Evolutionary conservation across 2,888 invertebrate species (phyloP).

Genomic region (Hypomecis atomaria): DNA sequence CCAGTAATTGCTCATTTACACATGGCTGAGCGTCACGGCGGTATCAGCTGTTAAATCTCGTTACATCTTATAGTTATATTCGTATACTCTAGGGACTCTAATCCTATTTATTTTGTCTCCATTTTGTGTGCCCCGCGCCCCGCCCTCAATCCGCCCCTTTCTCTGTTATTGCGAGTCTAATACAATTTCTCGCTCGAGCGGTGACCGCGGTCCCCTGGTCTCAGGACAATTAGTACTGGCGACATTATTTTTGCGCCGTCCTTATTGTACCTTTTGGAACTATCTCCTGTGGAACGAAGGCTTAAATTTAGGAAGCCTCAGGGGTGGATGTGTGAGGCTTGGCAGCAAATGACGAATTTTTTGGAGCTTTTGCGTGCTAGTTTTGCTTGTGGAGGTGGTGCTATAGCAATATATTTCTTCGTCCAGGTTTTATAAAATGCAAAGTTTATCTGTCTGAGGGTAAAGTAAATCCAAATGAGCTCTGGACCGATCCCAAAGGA

Average conservation of each 20-base stretch:
- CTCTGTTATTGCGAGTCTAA: slow-evolving; percentile 68
- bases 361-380: background rate
- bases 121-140: slow-evolving; percentile 5
- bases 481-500: no score
- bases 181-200: slow-evolving; percentile 78
- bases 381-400: background rate
- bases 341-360: slow-evolving; percentile 18
- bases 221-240: slow-evolving; percentile 77
- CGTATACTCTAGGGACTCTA: background rate
- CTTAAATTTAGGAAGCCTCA: slow-evolving; percentile 54
- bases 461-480: no score
- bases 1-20: background rate
- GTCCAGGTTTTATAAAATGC: no score
- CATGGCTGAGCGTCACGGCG: background rate
- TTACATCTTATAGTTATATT: background rate
- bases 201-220: slow-evolving; percentile 72
- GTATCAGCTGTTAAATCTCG: background rate
- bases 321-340: slow-evolving; percentile 39
- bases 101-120: slow-evolving; percentile 5
- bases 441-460: no score
- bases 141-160: slow-evolving; percentile 28
- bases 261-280: slow-evolving; percentile 62
- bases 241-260: slow-evolving; percentile 76
- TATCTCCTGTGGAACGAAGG: slow-evolving; percentile 59
- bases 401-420: background rate